Conservation (phyloP, 1,140 invertebrate species). For the Lasioglossum albipes region DNA sequence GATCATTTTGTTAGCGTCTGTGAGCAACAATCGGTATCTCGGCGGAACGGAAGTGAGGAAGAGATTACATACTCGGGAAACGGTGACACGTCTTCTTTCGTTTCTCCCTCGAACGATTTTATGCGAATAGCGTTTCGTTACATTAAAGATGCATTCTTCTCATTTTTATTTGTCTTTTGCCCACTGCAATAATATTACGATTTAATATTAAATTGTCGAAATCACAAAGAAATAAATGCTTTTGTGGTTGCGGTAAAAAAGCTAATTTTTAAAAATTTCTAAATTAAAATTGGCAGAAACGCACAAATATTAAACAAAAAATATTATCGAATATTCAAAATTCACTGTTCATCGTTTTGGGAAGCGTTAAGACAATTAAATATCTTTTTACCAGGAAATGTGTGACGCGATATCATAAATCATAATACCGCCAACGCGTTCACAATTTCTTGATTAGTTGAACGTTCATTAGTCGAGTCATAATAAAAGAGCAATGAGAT, state of each 20-base stretch:
- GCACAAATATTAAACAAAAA: background rate
- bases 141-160: background rate
- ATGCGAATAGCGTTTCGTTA: background rate
- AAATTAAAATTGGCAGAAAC: background rate
- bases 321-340: background rate
- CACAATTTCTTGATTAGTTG: background rate
- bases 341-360: background rate
- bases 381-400: slow-evolving; percentile 73
- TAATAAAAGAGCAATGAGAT: background rate
- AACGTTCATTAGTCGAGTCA: background rate
- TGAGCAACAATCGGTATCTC: slow-evolving; percentile 36
- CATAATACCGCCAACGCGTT: slow-evolving; percentile 58
- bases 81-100: slow-evolving; percentile 27
- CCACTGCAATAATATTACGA: no score
- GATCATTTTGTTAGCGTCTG: background rate
- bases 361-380: background rate
- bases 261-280: background rate
- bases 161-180: background rate
- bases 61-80: slow-evolving; percentile 41
- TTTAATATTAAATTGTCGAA: background rate
- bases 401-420: slow-evolving; percentile 63
- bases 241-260: background rate
- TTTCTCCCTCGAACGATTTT: no score
- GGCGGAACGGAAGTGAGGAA: slow-evolving; percentile 29
- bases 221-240: background rate